Evolutionary conservation across 2,888 invertebrate genomes (phyloP), one percentile per base, ranked within the genome.

Genomic region (Anoplius nigerrimus): DNA sequence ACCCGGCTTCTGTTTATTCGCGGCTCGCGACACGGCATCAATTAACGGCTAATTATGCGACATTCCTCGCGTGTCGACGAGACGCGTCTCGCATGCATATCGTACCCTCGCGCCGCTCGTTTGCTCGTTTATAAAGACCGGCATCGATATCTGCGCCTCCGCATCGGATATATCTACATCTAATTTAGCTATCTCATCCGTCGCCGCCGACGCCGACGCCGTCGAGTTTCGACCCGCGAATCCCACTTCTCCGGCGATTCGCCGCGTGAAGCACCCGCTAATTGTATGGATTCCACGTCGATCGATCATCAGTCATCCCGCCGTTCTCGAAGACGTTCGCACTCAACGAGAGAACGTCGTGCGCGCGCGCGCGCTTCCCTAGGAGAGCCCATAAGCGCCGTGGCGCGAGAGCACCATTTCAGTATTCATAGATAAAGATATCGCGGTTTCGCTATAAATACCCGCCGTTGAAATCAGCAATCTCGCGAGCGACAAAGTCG

Each of bases 21-120:
- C 34, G 34, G 11, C 11, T n/a, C 65, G 62, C 69, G 57, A 75
- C 74, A 71, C 64, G 48, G 45, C 70, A 55, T 74, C 70, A 72
- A 78, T 78, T 78, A 78, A 76, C 67, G 57, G 59, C 63, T 72
- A 72, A 78, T 78, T 78, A 78, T 74, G 55, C 78, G 53, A 27
- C 76, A 76, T 76, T 76, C 75, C 70, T 69, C 34, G 54, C 56
- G 24, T 62, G 43, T 58, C 57, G 67, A n/a, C n/a, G 46, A 58
- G 56, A 58, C 54, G 61, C 63, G 46, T 42, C 16, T 56, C 34
- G 48, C 8, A 34, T 34, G 34, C 34, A 34, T 34, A 34, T 8
- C 34, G 34, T 13, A 6, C 34, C 11, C 34, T 24, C 24, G 20
- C 54, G 58, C 61, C 42, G 42, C 46, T 60, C 34, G 64, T 53